Base-by-base conservation (phyloP, 1,140 invertebrate species). In the Tachypleus tridentatus region DNA sequence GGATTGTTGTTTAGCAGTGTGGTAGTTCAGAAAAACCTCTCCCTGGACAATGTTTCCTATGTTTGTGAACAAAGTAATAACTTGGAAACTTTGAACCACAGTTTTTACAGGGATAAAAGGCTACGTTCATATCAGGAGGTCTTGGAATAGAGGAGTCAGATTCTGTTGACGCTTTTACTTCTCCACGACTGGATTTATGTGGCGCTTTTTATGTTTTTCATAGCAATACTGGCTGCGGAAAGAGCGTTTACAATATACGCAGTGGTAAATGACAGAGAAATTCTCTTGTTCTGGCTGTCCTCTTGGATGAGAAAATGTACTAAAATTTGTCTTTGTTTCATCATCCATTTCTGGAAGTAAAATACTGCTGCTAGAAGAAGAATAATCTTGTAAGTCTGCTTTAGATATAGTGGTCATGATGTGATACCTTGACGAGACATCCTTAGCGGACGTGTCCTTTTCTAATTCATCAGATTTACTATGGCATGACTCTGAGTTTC, bases 61-160 rank as follows among this genome's bases (percentile, higher is more conserved):
- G 91, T 72, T 93, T 93, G 74, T 93, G 91, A 4, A 93, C 91
- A 78, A 93, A 93, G 75, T 93, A 93, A 73, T 93, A 93, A 69
- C 88, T 91, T 0, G 91, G 91, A 73, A 93, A 93, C 77, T 92
- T 93, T 73, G 84, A 88, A 48, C 91, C 90, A 77, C 90, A 93
- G 0, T 87, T 91, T 76, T 93, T 93, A 77, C 91, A 93, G 0
- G 90, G 89, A 77, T 92, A 93, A 78, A 92, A 93, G 74, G 93
- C 89, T 0, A 92, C 85, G 71, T 92, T 88, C 73, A 91, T 81
- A 70, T 91, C 87, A 29, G 87, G 49, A 5, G 47, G 49, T 51
- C 29, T 3, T 48, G 5, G 8, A 29, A 10, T 60, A 9, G 63
- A 59, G 49, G 6, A 11, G 59, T 50, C 49, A n/a, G 51, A n/a